Percentiles rank a stretch among this genome's conserved stretches.
phyloP scores from a whole-genome alignment of 2,113 vertebrate genomes.

The Pseudorasbora parva region DNA sequence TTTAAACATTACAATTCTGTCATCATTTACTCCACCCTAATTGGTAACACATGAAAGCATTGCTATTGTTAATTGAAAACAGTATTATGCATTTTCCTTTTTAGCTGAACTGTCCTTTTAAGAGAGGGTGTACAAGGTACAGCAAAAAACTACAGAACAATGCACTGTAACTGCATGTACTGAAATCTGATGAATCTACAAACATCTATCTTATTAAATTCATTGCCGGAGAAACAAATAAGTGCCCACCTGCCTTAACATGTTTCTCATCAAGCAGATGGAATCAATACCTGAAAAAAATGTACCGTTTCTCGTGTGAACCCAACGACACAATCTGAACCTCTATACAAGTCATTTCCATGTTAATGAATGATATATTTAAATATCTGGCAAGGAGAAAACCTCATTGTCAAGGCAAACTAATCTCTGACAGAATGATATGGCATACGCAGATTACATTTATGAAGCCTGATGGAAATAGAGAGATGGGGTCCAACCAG shows the following conservation, averaged over 20 bases:
- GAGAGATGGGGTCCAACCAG: conserved; percentile 34
- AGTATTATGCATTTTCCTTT: not conserved
- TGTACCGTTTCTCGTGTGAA: not conserved
- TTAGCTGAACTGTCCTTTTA: not conserved
- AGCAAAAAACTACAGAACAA: not conserved
- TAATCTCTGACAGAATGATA: conserved; percentile 46
- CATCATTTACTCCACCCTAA: no score
- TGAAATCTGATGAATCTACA: not conserved
- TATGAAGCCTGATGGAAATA: conserved; percentile 46
- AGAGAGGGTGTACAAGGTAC: not conserved
- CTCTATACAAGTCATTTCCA: conserved; percentile 22
- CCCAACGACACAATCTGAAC: conserved; percentile 52
- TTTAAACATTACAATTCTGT: no score
- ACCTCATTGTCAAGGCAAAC: conserved; percentile 50
- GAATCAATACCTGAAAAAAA: conserved; percentile 26
- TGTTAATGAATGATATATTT: conserved; percentile 55
- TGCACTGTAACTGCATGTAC: not conserved
- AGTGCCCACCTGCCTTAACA: not conserved
- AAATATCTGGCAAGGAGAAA: conserved; percentile 48
- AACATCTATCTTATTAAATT: not conserved
- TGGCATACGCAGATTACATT: conserved; percentile 44
- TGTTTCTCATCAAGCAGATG: conserved; percentile 9
- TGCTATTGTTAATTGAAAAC: no score
- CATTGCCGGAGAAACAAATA: not conserved
- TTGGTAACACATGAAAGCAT: no score